A percentile compares a stretch with the other conserved stretches of the same genome.
Evolutionary conservation across 2,888 invertebrate species (phyloP).

Genomic region (Antheraea yamamai): DNA sequence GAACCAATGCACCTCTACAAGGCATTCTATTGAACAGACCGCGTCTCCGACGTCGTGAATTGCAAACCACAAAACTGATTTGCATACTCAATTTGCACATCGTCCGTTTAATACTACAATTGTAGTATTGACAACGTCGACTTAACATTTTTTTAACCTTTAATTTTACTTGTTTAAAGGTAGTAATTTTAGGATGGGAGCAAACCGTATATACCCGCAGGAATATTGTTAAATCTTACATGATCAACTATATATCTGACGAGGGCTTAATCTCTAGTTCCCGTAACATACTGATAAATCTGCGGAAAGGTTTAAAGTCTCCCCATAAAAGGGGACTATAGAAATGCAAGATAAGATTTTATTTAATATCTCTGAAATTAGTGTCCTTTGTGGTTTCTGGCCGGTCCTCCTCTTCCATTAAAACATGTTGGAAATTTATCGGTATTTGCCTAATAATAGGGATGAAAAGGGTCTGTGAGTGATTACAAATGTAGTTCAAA

Average conservation of each 20-base stretch:
- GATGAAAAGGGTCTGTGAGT: slow-evolving; percentile 1
- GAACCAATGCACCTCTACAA: neutral
- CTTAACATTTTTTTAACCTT: too few relatives aligned
- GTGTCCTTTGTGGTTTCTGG: neutral
- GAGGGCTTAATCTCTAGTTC: neutral
- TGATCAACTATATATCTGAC: neutral
- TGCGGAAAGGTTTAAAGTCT: neutral
- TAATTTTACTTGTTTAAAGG: neutral
- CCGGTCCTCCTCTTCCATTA: neutral
- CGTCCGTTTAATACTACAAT: neutral
- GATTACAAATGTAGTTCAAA: slow-evolving; percentile 2
- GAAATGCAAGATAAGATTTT: neutral
- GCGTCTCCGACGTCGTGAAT: neutral
- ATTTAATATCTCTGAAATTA: neutral
- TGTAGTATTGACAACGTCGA: neutral
- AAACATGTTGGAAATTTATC: neutral
- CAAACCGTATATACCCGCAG: neutral
- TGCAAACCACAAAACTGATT: slow-evolving; percentile 3
- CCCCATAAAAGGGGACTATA: neutral
- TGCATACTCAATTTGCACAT: neutral
- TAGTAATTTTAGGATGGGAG: neutral
- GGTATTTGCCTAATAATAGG: neutral
- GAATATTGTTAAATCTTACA: neutral
- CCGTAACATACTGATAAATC: neutral
- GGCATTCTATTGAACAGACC: neutral